A percentile compares a stretch with the other conserved stretches of the same genome.
phyloP scores from a whole-genome alignment of 2,888 invertebrate species.

The Tolmerus cingulatus region DNA sequence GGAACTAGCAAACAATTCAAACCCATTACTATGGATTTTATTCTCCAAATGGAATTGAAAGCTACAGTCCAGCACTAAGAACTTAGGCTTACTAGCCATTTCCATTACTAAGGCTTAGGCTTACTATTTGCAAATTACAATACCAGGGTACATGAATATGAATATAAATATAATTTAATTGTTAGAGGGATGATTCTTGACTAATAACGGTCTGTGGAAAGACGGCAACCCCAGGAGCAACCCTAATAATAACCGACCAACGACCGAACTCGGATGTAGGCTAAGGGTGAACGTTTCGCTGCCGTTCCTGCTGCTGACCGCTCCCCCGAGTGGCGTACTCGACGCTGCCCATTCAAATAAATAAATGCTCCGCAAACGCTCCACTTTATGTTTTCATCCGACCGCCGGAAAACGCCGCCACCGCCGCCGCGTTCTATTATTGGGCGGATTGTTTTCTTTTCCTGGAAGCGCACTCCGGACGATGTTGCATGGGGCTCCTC shows the following conservation, averaged over 20 bases:
- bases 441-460: slow-evolving; percentile 28
- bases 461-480: not conserved
- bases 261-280: not conserved
- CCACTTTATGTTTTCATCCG: not conserved
- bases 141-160: too few relatives aligned
- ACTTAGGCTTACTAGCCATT: too few relatives aligned
- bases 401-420: not conserved
- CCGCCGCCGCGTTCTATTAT: not conserved
- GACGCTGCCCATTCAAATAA: slow-evolving; percentile 4
- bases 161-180: too few relatives aligned
- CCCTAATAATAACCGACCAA: slow-evolving; percentile 9
- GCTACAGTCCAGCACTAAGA: too few relatives aligned
- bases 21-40: too few relatives aligned
- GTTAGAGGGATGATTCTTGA: not conserved
- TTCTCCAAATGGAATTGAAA: too few relatives aligned
- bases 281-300: slow-evolving; percentile 18
- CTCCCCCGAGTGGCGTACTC: not conserved
- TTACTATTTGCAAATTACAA: too few relatives aligned
- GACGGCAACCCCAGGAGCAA: not conserved
- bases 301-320: not conserved
- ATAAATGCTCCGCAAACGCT: not conserved
- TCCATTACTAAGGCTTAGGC: too few relatives aligned
- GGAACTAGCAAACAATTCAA: too few relatives aligned
- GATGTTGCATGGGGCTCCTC: not conserved
- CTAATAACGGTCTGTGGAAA: not conserved